Evolutionary conservation across 2,113 vertebrate genomes (phyloP), one percentile per base, ranked within the genome.

Genomic region (Formicarius rufipectus): DNA sequence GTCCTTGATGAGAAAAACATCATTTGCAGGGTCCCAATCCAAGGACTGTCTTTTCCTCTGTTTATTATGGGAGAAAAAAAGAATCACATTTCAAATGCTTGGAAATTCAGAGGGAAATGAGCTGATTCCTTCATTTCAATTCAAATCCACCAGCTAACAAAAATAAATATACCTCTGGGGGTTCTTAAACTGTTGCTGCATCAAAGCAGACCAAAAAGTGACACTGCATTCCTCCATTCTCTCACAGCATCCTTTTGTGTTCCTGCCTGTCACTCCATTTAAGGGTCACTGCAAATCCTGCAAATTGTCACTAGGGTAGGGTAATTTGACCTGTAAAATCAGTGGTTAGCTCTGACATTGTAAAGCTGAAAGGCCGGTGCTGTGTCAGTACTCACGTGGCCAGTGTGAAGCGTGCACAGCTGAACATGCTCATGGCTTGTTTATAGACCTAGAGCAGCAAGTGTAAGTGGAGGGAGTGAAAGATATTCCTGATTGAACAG

Each of bases 71-170:
- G 22, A n/a, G n/a, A 45, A 64, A 75, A 59, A 49, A 86, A 19
- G 2, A 58, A 82, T 24, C 15, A 13, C 10, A 42, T 84, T 89
- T 68, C 30, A 91, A 71, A 75, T 28, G 21, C 59, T 49, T 85
- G 12, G 23, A 89, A 89, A 56, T 68, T 85, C 49, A 49, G 35
- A 77, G 30, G 18, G 14, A 86, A 86, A 91, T 2, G 2, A 84
- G 18, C 23, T 5, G 3, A 33, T 39, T 89, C 49, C 44, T 96
- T 90, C 55, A 87, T 50, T 90, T 63, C 39, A 80, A 25, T 31
- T 56, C 49, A 37, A 79, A 35, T 73, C 71, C 56, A 97, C 69
- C 52, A 94, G 62, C 55, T 83, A 92, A 90, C 69, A 95, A 93
- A 81, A 67, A 55, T 12, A 75, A 73, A 71, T 40, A 71, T 17